Percentiles rank a stretch among this genome's conserved stretches.
Conservation (phyloP, 2,113 vertebrate species). For the Halcyon malimbica region DNA sequence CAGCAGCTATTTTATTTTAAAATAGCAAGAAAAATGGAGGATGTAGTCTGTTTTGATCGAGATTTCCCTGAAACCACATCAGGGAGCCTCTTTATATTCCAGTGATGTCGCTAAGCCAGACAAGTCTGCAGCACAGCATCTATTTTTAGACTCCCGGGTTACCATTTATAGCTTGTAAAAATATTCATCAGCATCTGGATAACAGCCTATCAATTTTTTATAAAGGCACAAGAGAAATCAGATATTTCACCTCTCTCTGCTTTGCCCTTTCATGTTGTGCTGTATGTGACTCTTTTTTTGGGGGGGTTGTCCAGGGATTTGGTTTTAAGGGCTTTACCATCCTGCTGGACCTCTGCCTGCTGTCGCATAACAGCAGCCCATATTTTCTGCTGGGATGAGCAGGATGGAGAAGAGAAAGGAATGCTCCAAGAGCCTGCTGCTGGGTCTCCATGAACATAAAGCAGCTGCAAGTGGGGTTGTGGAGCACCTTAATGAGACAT, state of each 20-base stretch:
- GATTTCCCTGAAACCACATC: conserved; percentile 38
- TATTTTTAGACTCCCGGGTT: conserved; percentile 83
- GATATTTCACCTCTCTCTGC: conserved; percentile 30
- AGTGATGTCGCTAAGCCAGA: conserved; percentile 87
- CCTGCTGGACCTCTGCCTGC: conserved; percentile 45
- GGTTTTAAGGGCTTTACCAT: conserved; percentile 60
- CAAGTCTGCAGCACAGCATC: conserved; percentile 79
- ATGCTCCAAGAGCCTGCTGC: background rate
- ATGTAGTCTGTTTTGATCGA: background rate
- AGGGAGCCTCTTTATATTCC: conserved; percentile 88
- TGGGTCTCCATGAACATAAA: background rate
- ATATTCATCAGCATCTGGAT: conserved; percentile 84
- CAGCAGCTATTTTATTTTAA: background rate
- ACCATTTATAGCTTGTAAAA: conserved; percentile 93
- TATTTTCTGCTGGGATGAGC: conserved; percentile 43
- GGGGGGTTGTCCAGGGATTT: conserved; percentile 30
- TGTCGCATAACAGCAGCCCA: background rate
- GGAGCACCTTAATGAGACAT: background rate
- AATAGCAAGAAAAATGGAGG: background rate
- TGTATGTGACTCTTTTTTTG: background rate
- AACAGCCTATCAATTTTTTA: conserved; percentile 80
- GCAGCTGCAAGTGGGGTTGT: background rate
- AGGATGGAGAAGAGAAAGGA: background rate
- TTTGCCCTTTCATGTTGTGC: conserved; percentile 42
- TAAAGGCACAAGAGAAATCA: conserved; percentile 63